Evolutionary conservation across 2,113 vertebrate species (phyloP).

Genomic region (Stegostoma tigrinum): DNA sequence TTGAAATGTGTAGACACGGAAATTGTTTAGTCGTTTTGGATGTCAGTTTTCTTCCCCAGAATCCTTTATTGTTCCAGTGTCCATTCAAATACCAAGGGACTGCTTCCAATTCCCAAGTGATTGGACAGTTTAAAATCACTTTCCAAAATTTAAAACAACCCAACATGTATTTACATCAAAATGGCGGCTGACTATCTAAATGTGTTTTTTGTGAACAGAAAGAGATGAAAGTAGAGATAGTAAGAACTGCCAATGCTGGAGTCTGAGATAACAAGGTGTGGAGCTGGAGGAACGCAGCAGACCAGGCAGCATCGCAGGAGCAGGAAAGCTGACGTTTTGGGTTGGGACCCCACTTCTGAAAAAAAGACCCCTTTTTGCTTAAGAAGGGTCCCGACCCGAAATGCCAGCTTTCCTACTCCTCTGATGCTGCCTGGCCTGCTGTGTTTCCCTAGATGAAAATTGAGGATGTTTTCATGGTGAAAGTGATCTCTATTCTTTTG

Average conservation of each 20-base stretch:
- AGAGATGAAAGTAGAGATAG: no score
- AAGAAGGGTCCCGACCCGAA: no score
- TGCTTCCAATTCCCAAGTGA: not conserved
- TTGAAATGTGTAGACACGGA: not conserved
- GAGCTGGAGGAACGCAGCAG: no score
- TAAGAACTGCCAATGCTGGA: no score
- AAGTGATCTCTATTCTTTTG: not conserved
- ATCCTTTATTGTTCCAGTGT: not conserved
- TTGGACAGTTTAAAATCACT: not conserved
- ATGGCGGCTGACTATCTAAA: not conserved
- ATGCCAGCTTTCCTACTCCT: no score
- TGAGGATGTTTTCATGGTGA: not conserved
- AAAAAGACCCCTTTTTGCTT: no score
- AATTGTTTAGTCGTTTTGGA: not conserved
- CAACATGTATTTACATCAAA: not conserved
- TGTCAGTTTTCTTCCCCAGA: not conserved
- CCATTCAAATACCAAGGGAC: not conserved
- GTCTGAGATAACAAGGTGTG: no score
- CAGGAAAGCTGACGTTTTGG: no score
- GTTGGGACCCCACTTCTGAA: no score
- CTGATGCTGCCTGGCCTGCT: no score
- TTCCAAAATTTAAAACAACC: not conserved
- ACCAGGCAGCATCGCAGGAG: no score
- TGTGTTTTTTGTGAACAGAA: not conserved
- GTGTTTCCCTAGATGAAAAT: not conserved